These are phyloP conservation scores for Amphiprion clarkii DNA, from an alignment of 2,797 vertebrate species.

Conservation along the genomic window DNA sequence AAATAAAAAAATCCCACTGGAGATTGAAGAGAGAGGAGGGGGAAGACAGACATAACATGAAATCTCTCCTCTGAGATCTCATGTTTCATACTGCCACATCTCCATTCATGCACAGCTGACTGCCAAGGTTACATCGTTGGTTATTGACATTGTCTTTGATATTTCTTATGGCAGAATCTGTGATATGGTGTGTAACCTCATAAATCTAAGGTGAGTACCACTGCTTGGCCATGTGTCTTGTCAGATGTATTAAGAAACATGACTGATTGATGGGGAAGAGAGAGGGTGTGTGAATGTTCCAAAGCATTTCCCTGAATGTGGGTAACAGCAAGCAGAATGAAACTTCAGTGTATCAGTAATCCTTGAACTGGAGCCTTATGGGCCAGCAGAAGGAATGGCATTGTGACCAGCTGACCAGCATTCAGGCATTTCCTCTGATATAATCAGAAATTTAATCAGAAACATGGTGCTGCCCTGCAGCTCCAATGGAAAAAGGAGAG, in stretches of 20 bases:
- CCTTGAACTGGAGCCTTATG: constrained; percentile 33
- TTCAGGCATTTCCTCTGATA: constrained; percentile 47
- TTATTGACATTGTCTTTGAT: constrained; percentile 19
- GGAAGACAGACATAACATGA: constrained; percentile 32
- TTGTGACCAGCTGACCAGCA: constrained; percentile 15
- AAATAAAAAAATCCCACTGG: constrained; percentile 28
- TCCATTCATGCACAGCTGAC: constrained; percentile 19
- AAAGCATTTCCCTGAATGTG: constrained; percentile 6
- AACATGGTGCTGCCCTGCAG: constrained; percentile 22
- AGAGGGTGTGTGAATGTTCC: neutral
- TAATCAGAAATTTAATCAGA: constrained; percentile 59
- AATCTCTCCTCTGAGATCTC: constrained; percentile 25
- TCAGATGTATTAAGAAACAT: constrained; percentile 24
- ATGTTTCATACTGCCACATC: constrained; percentile 23
- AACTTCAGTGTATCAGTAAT: constrained; percentile 8
- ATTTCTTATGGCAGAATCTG: constrained; percentile 33
- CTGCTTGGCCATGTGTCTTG: constrained; percentile 27
- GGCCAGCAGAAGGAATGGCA: constrained; percentile 26
- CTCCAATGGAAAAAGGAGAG: constrained; percentile 18
- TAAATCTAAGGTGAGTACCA: constrained; percentile 33
- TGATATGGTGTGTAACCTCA: constrained; percentile 14
- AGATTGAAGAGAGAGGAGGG: constrained; percentile 20
- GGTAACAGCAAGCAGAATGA: constrained; percentile 1
- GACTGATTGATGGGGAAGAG: neutral
- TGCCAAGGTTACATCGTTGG: constrained; percentile 34